Percentiles rank a stretch among this genome's conserved stretches.
These are phyloP conservation scores for Drosophila biarmipes DNA, from an alignment of 1,140 invertebrate genomes.

Conservation along the genomic window DNA sequence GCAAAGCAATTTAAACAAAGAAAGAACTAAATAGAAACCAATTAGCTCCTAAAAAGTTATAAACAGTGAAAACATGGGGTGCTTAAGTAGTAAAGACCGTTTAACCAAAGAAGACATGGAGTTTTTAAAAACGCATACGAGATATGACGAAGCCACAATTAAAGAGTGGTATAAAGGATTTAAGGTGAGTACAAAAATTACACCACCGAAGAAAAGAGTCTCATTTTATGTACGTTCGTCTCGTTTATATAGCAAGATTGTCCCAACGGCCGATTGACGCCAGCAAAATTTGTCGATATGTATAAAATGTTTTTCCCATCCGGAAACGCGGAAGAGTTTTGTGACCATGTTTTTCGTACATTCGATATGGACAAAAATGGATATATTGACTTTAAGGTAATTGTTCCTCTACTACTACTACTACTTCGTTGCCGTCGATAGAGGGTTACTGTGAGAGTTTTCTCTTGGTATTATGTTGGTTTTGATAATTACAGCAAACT, in stretches of 20 bases:
- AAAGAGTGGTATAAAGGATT: conserved; percentile 99
- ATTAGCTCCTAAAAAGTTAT: conserved; percentile 59
- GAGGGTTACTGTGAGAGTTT: neutral
- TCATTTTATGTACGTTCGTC: conserved; percentile 34
- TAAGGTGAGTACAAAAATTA: conserved; percentile 89
- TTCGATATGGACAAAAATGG: conserved; percentile 99
- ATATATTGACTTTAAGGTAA: conserved; percentile 98
- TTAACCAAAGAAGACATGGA: conserved; percentile 98
- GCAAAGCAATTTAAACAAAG: conserved; percentile 46
- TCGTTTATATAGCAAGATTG: conserved; percentile 96
- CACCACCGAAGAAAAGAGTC: conserved; percentile 17
- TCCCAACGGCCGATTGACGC: conserved; percentile 98
- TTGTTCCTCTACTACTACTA: conserved; percentile 34
- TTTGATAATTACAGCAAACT: neutral
- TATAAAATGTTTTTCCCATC: conserved; percentile 99
- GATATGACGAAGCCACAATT: conserved; percentile 98
- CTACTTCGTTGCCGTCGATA: conserved; percentile 2
- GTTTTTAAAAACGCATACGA: conserved; percentile 96
- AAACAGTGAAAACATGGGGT: conserved; percentile 89
- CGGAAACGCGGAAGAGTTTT: conserved; percentile 99
- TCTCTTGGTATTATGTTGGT: neutral
- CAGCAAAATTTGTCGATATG: conserved; percentile 99
- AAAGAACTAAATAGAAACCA: conserved; percentile 56
- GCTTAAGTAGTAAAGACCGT: conserved; percentile 97
- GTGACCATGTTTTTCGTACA: conserved; percentile 99